Conservation (phyloP, 2,888 invertebrate genomes). For the Lasioglossum lativentre region DNA sequence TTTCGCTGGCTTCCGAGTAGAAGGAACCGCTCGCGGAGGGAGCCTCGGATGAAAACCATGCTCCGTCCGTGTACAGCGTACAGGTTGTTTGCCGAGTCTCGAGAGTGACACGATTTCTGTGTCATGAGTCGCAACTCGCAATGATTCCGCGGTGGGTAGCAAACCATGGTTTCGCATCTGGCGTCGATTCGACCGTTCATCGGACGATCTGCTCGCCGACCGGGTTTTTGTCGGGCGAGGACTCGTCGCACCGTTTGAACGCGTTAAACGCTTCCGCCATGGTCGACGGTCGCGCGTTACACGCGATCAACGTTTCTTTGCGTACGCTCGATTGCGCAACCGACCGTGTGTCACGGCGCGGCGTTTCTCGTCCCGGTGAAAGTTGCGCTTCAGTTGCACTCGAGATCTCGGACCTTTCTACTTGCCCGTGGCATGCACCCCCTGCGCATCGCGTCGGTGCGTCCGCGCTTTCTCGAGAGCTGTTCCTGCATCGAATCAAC, state of each 20-base stretch:
- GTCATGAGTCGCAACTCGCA: not conserved
- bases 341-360: slow-evolving; percentile 43
- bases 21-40: not conserved
- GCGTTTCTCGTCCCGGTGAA: slow-evolving; percentile 64
- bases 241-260: slow-evolving; percentile 1
- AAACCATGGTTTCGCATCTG: not conserved
- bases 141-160: not conserved
- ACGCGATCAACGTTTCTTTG: slow-evolving; percentile 43
- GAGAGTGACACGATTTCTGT: not conserved
- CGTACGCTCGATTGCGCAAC: slow-evolving; percentile 60
- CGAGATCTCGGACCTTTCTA: slow-evolving; percentile 42
- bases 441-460: not conserved
- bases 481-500: not conserved
- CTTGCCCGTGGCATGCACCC: slow-evolving; percentile 24
- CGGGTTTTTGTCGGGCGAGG: not conserved
- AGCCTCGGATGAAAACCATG: not conserved
- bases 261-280: slow-evolving; percentile 7
- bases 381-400: slow-evolving; percentile 48
- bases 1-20: not conserved
- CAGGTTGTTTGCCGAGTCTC: not conserved
- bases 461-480: slow-evolving; percentile 36
- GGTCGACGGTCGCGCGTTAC: slow-evolving; percentile 14
- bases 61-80: not conserved
- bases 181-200: not conserved
- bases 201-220: not conserved